Evolutionary conservation across 2,113 vertebrate genomes (phyloP).

Genomic region (Tretioscincus oriximinensis): DNA sequence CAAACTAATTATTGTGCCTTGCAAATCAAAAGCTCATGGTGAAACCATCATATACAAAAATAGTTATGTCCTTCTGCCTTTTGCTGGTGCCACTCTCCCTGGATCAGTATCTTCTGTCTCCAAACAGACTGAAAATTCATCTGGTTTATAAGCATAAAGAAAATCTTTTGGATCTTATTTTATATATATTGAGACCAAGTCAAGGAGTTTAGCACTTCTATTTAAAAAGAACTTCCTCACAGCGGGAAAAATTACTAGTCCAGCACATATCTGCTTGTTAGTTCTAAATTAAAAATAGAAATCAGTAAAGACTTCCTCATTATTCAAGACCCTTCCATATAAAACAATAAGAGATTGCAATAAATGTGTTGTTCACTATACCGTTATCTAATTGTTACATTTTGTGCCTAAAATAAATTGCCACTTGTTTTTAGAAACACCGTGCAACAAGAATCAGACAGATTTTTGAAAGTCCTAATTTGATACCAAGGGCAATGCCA

Average conservation of each 20-base stretch:
- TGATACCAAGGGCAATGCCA: constrained; percentile 23
- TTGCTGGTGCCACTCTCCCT: too few species aligned
- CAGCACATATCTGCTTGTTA: neutral
- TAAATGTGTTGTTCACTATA: neutral
- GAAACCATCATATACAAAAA: neutral
- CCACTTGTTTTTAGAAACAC: neutral
- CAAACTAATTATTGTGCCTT: too few species aligned
- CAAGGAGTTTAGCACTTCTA: neutral
- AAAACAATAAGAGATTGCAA: neutral
- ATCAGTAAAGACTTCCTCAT: neutral
- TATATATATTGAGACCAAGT: too few species aligned
- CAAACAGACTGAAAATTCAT: neutral
- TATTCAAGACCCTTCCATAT: neutral
- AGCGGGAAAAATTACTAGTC: neutral
- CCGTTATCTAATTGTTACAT: neutral
- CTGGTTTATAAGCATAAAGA: too few species aligned
- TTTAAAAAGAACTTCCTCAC: too few species aligned
- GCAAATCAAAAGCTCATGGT: neutral
- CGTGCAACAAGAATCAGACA: neutral
- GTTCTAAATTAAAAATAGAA: neutral
- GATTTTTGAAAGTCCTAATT: constrained; percentile 40
- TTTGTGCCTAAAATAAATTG: neutral
- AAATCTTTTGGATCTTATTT: too few species aligned
- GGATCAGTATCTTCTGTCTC: neutral
- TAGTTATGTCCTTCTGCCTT: neutral